Conservation (phyloP, 37 sponge, comb jelly and placozoan species). For the Beroe forskalii region DNA sequence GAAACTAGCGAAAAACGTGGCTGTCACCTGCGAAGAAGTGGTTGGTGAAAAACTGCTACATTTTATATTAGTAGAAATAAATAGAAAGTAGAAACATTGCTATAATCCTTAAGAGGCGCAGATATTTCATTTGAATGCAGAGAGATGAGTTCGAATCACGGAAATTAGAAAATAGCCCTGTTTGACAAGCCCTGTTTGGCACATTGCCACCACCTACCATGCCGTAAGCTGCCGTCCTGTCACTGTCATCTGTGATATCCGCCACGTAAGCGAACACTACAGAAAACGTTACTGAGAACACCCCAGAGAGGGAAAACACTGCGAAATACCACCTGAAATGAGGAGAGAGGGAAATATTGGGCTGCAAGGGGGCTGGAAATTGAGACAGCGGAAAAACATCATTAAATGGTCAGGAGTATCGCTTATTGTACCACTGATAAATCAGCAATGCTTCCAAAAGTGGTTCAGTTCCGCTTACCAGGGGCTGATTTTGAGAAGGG, state of each 20-base stretch:
- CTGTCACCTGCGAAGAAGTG: background rate
- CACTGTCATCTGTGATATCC: slow-evolving; percentile 79
- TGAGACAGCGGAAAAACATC: background rate
- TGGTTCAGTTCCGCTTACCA: too few relatives aligned
- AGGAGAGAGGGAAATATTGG: too few relatives aligned
- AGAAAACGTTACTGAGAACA: slow-evolving; percentile 87
- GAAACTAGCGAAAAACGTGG: slow-evolving; percentile 68
- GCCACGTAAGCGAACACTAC: slow-evolving; percentile 94
- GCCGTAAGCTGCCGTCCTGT: slow-evolving; percentile 84
- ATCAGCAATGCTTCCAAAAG: too few relatives aligned
- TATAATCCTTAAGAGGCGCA: background rate
- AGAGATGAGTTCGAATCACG: too few relatives aligned
- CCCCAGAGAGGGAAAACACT: slow-evolving; percentile 79
- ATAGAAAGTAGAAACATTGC: too few relatives aligned
- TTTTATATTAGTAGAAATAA: background rate
- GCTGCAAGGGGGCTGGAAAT: background rate
- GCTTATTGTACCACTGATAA: too few relatives aligned
- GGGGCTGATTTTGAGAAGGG: slow-evolving; percentile 73
- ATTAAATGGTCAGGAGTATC: too few relatives aligned
- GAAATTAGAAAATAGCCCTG: too few relatives aligned
- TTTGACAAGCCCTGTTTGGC: too few relatives aligned
- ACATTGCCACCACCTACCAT: too few relatives aligned
- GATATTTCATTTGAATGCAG: too few relatives aligned
- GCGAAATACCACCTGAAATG: slow-evolving; percentile 76
- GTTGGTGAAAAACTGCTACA: background rate